A percentile compares a stretch with the other conserved stretches of the same genome.
Conservation (phyloP, 2,888 invertebrate genomes). For the Acleris literana region DNA sequence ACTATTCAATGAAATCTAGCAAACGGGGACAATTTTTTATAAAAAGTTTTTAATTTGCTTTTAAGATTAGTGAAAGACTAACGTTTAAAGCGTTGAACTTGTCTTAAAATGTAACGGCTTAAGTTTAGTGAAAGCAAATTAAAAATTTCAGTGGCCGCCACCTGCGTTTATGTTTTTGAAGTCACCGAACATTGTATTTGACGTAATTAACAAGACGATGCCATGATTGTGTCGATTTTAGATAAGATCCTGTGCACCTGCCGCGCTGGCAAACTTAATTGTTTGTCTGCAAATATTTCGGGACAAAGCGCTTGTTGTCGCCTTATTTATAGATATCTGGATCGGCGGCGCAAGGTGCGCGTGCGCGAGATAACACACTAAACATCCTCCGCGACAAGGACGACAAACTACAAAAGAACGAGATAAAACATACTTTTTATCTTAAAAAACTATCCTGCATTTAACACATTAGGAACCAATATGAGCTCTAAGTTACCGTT, state of each 20-base stretch:
- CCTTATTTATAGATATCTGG: conserved; percentile 70
- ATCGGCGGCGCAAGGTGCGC: conserved; percentile 72
- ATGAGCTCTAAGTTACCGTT: conserved; percentile 40
- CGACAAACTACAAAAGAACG: conserved; percentile 63
- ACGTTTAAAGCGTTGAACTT: not conserved
- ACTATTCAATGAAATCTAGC: conserved; percentile 12
- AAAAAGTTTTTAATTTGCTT: not conserved
- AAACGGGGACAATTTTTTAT: not conserved
- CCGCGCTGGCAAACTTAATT: conserved; percentile 63
- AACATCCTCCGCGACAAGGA: conserved; percentile 76
- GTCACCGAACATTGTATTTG: conserved; percentile 48
- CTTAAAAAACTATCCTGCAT: conserved; percentile 61
- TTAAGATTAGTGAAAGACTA: not conserved
- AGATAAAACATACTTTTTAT: conserved; percentile 66
- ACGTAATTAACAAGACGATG: conserved; percentile 66
- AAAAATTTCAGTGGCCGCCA: conserved; percentile 2
- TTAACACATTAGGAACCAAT: conserved; percentile 27
- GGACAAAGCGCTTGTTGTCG: conserved; percentile 69
- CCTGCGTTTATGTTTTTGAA: conserved; percentile 25
- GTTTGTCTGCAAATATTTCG: conserved; percentile 69
- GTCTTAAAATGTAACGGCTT: too few relatives aligned
- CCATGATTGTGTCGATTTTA: conserved; percentile 57
- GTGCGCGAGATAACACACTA: conserved; percentile 79
- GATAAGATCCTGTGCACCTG: conserved; percentile 75
- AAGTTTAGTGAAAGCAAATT: too few relatives aligned